Percentiles rank a stretch among this genome's conserved stretches.
phyloP scores from a whole-genome alignment of 2,888 invertebrate genomes.

The Drosophila algonquin region DNA sequence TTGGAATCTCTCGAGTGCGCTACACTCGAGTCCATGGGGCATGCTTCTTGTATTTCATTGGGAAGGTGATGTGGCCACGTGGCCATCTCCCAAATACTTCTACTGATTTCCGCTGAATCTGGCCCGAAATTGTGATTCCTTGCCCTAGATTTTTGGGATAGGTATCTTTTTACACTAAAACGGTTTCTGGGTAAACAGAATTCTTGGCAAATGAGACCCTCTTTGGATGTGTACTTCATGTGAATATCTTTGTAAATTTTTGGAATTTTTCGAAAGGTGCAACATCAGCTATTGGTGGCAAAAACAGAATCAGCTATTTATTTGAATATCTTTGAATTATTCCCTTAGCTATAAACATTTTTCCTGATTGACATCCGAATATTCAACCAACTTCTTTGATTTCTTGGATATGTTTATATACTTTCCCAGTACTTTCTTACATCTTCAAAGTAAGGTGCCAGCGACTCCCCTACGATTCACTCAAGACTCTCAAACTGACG shows the following conservation, averaged over 20 bases:
- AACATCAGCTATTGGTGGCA: too few relatives aligned
- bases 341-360: too few relatives aligned
- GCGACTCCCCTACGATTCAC: background rate
- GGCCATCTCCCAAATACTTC: background rate
- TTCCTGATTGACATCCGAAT: too few relatives aligned
- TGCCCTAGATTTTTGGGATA: background rate
- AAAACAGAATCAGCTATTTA: too few relatives aligned
- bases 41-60: background rate
- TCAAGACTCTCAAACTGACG: constrained; percentile 2
- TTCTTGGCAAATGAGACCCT: background rate
- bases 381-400: too few relatives aligned
- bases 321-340: too few relatives aligned
- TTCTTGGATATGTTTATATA: too few relatives aligned
- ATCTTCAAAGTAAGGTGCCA: background rate
- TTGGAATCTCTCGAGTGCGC: constrained; percentile 30
- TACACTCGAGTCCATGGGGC: constrained; percentile 27
- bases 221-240: too few relatives aligned
- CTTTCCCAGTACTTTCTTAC: background rate
- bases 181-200: background rate
- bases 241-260: background rate
- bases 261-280: background rate
- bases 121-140: background rate
- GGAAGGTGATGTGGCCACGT: too few relatives aligned
- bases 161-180: background rate
- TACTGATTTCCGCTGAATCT: background rate